These are phyloP conservation scores for Redunca redunca DNA, from an alignment of 2,113 vertebrate genomes.

Conservation along the genomic window DNA sequence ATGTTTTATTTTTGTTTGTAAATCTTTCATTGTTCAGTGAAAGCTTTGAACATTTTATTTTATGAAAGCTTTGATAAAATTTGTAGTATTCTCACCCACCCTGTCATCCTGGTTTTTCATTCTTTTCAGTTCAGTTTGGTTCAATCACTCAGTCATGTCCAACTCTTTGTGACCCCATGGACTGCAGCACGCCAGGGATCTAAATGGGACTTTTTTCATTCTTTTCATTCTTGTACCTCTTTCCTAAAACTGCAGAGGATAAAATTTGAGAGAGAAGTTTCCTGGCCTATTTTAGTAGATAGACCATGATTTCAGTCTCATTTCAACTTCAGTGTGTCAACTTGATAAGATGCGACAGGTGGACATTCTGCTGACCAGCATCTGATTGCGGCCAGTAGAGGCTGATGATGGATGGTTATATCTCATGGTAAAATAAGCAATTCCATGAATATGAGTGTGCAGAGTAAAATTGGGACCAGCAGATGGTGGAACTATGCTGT, in stretches of 20 bases:
- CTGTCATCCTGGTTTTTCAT: background rate
- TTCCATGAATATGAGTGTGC: constrained; percentile 10
- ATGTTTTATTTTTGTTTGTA: background rate
- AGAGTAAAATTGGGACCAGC: background rate
- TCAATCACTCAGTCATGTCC: background rate
- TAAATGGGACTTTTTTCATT: background rate
- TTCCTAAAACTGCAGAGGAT: background rate
- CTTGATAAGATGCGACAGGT: constrained; percentile 29
- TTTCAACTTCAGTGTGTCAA: background rate
- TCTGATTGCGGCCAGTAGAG: background rate
- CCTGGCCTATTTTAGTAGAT: background rate
- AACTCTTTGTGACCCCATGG: background rate
- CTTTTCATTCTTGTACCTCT: background rate
- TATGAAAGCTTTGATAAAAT: background rate
- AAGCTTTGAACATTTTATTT: background rate
- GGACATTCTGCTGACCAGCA: constrained; percentile 36
- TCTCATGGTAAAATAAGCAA: constrained; percentile 47
- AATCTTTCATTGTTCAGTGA: background rate
- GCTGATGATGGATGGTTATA: background rate
- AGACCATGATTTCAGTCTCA: background rate
- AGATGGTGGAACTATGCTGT: constrained; percentile 6
- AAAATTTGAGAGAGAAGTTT: background rate
- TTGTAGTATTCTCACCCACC: background rate
- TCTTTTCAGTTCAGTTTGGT: background rate
- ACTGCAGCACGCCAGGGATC: background rate